phyloP scores from a whole-genome alignment of 1,140 invertebrate genomes.

The Streblospio benedicti region DNA sequence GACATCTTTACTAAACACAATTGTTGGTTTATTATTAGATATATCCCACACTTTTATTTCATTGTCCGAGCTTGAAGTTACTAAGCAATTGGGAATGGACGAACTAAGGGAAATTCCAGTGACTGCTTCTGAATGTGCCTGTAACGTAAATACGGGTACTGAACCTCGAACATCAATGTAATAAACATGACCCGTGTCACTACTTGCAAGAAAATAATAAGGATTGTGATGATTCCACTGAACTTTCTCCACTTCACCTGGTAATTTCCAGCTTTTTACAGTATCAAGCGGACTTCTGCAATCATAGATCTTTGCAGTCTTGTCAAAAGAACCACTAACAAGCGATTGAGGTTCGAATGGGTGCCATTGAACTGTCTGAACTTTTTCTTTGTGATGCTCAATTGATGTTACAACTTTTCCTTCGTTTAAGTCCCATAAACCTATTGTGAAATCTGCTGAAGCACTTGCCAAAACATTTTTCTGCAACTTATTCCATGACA shows the following conservation, averaged over 20 bases:
- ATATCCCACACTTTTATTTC: constrained; percentile 72
- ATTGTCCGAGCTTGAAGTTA: constrained; percentile 65
- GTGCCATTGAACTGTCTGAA: constrained; percentile 82
- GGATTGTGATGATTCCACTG: constrained; percentile 70
- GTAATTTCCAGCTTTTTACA: constrained; percentile 60
- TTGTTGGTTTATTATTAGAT: constrained; percentile 36
- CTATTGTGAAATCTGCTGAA: constrained; percentile 76
- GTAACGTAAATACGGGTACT: constrained; percentile 65
- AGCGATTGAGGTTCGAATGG: constrained; percentile 69
- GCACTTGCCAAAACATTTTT: constrained; percentile 83
- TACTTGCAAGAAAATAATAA: constrained; percentile 63
- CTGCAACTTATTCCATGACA: constrained; percentile 74
- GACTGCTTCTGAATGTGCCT: constrained; percentile 36
- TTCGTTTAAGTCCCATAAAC: constrained; percentile 87
- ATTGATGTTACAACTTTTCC: constrained; percentile 65
- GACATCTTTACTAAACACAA: constrained; percentile 37
- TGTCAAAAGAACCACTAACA: constrained; percentile 64
- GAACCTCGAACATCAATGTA: constrained; percentile 40
- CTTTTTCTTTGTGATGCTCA: constrained; percentile 67
- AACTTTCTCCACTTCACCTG: constrained; percentile 79
- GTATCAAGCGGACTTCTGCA: constrained; percentile 57
- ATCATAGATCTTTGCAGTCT: constrained; percentile 64
- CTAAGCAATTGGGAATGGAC: constrained; percentile 59
- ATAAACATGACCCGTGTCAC: constrained; percentile 65
- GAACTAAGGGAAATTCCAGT: constrained; percentile 56